phyloP scores from a whole-genome alignment of 2,113 vertebrate species.

The human (Homo sapiens) region DNA sequence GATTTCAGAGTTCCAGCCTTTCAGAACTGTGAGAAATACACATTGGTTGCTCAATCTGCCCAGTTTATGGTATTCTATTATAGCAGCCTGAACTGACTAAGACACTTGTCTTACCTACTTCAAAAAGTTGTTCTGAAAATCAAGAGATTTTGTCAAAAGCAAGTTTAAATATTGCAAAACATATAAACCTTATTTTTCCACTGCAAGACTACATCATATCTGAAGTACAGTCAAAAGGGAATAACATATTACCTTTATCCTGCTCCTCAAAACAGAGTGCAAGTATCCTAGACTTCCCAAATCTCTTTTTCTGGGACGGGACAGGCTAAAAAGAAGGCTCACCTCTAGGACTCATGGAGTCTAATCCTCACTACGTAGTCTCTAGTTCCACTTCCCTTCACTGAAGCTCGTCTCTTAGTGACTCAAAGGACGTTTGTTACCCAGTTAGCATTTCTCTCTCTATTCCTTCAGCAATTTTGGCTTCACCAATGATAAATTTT shows the following conservation, averaged over 20 bases:
- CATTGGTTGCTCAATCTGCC: background rate
- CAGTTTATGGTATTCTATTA: background rate
- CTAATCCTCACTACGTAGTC: no score
- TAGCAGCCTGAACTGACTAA: background rate
- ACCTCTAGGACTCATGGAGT: rapidly evolving
- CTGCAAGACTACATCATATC: background rate
- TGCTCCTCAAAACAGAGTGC: background rate
- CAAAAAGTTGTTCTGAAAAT: background rate
- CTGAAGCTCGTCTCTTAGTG: background rate
- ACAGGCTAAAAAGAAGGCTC: background rate
- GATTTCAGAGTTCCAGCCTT: background rate
- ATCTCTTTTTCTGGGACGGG: background rate
- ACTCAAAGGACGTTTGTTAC: background rate
- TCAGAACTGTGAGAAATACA: background rate
- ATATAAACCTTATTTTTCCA: background rate
- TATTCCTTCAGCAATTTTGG: background rate
- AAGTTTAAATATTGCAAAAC: background rate
- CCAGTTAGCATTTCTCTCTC: background rate
- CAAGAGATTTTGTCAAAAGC: background rate
- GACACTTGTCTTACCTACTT: background rate
- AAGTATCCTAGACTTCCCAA: background rate
- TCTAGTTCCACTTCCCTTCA: background rate
- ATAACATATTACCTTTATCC: background rate
- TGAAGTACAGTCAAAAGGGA: background rate
- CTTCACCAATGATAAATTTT: background rate